Evolutionary conservation across 2,797 vertebrate species (phyloP).

Genomic region (Eutrigla gurnardus): DNA sequence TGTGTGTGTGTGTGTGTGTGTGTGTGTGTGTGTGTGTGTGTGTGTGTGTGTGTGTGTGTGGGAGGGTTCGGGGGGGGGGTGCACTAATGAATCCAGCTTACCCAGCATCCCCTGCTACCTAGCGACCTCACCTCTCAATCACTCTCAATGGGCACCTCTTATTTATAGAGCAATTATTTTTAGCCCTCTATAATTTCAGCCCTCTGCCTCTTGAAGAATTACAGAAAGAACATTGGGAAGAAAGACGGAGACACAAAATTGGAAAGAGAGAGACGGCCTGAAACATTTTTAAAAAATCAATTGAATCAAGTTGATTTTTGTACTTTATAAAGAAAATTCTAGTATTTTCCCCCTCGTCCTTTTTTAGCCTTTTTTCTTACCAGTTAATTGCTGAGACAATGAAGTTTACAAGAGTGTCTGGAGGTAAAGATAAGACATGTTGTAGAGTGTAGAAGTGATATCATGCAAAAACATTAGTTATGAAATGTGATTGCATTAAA

Average conservation of each 20-base stretch:
- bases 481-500: not conserved
- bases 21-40: conserved; percentile 11
- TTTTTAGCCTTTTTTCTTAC: not conserved
- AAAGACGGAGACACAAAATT: conserved; percentile 28
- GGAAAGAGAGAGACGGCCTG: conserved; percentile 10
- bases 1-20: conserved; percentile 41
- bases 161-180: conserved; percentile 83
- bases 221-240: conserved; percentile 41
- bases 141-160: conserved; percentile 77
- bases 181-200: conserved; percentile 77
- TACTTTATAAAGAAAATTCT: not conserved
- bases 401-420: not conserved
- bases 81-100: conserved; percentile 71
- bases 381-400: not conserved
- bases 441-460: not conserved
- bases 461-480: not conserved
- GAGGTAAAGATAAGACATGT: not conserved
- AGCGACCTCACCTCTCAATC: conserved; percentile 75
- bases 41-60: conserved; percentile 32
- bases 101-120: conserved; percentile 69
- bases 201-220: conserved; percentile 67
- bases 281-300: conserved; percentile 9
- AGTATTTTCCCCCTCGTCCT: not conserved
- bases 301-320: conserved; percentile 13
- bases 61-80: conserved; percentile 42